Evolutionary conservation across 2,888 invertebrate species (phyloP).

Genomic region (Clistopyga incitator): DNA sequence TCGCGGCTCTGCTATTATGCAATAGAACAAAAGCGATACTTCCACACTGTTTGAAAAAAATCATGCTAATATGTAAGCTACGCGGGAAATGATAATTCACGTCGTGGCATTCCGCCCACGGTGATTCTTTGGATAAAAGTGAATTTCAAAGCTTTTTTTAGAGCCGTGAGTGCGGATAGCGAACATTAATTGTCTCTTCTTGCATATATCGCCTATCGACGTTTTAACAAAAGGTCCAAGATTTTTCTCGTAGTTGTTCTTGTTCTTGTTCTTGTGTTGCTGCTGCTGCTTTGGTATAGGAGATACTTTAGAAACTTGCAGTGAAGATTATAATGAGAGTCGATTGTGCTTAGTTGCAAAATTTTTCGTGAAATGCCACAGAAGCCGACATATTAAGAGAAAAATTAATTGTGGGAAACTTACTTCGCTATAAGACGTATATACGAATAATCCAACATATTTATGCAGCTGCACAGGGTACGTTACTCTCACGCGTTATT

Average conservation of each 20-base stretch:
- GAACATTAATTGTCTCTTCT: not conserved
- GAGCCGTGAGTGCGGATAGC: not conserved
- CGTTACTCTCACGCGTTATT: not conserved
- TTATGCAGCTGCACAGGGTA: constrained; percentile 1
- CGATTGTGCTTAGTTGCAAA: not conserved
- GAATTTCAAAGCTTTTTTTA: not conserved
- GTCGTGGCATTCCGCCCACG: not conserved
- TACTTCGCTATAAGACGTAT: constrained; percentile 16
- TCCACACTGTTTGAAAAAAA: constrained; percentile 12
- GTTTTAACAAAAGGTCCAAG: not conserved
- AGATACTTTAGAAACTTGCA: not conserved
- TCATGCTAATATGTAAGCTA: constrained; percentile 24
- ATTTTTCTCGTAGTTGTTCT: not conserved
- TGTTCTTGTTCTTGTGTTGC: too few relatives aligned
- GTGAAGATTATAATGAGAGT: not conserved
- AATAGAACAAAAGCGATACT: not conserved
- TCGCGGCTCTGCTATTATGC: not conserved
- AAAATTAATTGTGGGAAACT: not conserved
- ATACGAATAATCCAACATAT: not conserved
- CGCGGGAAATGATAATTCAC: constrained; percentile 10
- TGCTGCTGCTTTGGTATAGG: not conserved
- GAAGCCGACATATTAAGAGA: not conserved
- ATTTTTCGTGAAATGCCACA: not conserved
- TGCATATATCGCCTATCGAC: not conserved
- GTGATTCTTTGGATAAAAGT: not conserved